Percentiles rank a stretch among this genome's conserved stretches.
These are phyloP conservation scores for Scaptomyza hsui DNA, from an alignment of 1,140 invertebrate genomes.

Conservation along the genomic window DNA sequence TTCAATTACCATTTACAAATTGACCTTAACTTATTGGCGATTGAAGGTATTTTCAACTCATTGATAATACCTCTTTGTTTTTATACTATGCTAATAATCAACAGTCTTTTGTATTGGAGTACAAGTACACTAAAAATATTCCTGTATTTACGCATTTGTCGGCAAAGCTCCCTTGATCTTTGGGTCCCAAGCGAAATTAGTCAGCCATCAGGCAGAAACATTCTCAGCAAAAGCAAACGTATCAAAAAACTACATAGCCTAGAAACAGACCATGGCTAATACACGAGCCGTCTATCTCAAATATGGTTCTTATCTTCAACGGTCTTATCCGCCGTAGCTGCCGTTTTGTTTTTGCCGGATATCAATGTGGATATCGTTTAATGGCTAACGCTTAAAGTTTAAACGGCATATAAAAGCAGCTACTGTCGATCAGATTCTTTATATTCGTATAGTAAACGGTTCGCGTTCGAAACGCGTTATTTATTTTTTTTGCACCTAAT, in stretches of 20 bases:
- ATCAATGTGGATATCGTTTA: neutral
- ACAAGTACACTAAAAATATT: conserved; percentile 19
- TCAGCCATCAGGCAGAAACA: conserved; percentile 38
- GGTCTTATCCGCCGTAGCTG: neutral
- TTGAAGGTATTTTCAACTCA: conserved; percentile 5
- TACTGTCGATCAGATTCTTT: neutral
- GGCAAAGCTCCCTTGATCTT: conserved; percentile 43
- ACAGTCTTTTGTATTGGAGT: conserved; percentile 30
- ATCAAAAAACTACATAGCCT: neutral
- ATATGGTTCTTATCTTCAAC: conserved; percentile 1
- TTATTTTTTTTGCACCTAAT: conserved; percentile 13
- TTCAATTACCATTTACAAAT: conserved; percentile 4
- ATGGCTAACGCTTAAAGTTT: neutral
- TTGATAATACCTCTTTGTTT: conserved; percentile 11
- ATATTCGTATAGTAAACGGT: neutral
- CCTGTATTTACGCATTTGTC: conserved; percentile 18
- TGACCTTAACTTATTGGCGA: conserved; percentile 12
- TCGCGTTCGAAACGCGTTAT: conserved; percentile 17
- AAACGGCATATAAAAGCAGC: conserved; percentile 1
- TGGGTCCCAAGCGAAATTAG: conserved; percentile 36
- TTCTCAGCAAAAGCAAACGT: conserved; percentile 6
- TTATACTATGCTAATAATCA: conserved; percentile 31
- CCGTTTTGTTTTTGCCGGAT: conserved; percentile 4
- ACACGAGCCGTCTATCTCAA: neutral
- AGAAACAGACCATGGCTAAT: conserved; percentile 6